Base-by-base conservation (phyloP, 2,888 invertebrate species). In the Escarpia spicata region DNA sequence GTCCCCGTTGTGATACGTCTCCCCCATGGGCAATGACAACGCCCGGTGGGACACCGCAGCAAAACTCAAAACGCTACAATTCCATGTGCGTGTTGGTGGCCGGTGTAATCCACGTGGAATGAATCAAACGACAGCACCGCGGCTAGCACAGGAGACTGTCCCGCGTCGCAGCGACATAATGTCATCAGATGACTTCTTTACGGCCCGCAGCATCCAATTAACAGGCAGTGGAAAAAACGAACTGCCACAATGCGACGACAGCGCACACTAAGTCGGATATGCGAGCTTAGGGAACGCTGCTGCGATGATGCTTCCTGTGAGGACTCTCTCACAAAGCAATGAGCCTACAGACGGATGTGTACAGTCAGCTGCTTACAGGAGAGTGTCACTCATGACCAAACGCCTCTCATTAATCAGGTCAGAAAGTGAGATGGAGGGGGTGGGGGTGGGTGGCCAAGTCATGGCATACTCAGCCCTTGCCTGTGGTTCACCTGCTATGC, bases 101-200 rank as follows among this genome's bases (percentile, higher is more conserved):
- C 75, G 19, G 75, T 75, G 75, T 75, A 75, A 75, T 75, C 75
- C 75, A 75, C 75, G 6, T 26, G 75, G 75, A 75, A 19, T 75
- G 75, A 75, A 75, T 75, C 26, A 75, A 26, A n/a, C n/a, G n/a
- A 75, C 26, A n/a, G 26, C 12, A 6, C 26, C 19, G 75, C n/a
- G 26, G 26, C 75, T 75, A n/a, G 26, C 26, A n/a, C 75, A 75
- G 75, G 75, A 75, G 75, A 75, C 75, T 3, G 75, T 26, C 75
- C 75, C 26, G 75, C 26, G 75, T n/a, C 75, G 75, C n/a, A 1
- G 75, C 75, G n/a, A 75, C 75, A 75, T 75, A 75, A 75, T 75
- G 75, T 75, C 75, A 75, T 75, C 75, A 75, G 75, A 75, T n/a
- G 75, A 75, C n/a, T 75, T 75, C 75, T 75, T 75, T 75, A 75